phyloP scores from a whole-genome alignment of 2,113 vertebrate species.

The Cygnus atratus region DNA sequence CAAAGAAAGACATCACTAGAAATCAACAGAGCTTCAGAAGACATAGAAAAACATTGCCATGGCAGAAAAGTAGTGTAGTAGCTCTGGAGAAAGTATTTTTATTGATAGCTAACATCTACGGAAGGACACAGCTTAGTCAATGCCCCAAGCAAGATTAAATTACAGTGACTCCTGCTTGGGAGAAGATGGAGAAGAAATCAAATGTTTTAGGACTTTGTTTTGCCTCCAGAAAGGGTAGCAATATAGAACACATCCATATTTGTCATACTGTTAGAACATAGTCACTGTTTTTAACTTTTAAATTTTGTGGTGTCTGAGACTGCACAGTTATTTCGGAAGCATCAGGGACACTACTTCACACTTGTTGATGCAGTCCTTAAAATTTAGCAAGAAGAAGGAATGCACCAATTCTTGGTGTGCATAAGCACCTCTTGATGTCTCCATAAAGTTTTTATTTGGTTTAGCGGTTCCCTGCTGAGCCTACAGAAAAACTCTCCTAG shows the following conservation, averaged over 20 bases:
- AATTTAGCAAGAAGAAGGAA: neutral
- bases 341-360: neutral
- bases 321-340: neutral
- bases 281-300: neutral
- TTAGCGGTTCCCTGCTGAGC: neutral
- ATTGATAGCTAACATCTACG: neutral
- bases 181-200: neutral
- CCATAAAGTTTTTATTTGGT: neutral
- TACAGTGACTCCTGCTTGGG: neutral
- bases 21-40: neutral
- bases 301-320: neutral
- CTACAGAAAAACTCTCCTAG: neutral
- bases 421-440: neutral
- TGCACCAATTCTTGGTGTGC: neutral
- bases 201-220: neutral
- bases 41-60: neutral
- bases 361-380: neutral
- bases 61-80: neutral
- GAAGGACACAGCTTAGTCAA: neutral
- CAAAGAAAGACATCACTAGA: neutral
- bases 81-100: neutral
- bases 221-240: neutral
- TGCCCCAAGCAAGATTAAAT: neutral
- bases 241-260: neutral
- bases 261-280: neutral